phyloP scores from a whole-genome alignment of 2,113 vertebrate genomes.

The Marmota monax region DNA sequence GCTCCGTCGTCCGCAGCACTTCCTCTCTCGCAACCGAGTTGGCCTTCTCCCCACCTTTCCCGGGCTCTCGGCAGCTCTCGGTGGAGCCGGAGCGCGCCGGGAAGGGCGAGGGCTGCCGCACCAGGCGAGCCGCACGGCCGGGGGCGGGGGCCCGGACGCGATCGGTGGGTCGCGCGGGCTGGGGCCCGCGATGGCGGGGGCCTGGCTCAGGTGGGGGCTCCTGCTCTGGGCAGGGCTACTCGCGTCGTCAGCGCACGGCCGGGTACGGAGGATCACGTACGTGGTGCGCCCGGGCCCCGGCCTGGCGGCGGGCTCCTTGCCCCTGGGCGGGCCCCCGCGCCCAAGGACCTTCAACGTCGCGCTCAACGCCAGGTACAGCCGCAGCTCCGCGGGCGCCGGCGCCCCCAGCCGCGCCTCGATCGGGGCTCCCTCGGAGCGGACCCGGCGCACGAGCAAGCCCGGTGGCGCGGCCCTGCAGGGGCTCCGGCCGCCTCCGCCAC shows the following conservation, averaged over 20 bases:
- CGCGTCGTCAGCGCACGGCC: slow-evolving; percentile 87
- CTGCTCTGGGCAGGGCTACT: slow-evolving; percentile 86
- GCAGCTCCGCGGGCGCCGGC: slow-evolving; percentile 84
- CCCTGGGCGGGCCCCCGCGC: slow-evolving; percentile 76
- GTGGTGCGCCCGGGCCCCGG: slow-evolving; percentile 91
- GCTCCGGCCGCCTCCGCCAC: slow-evolving; percentile 75
- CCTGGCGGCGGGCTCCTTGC: slow-evolving; percentile 71
- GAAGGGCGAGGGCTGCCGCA: slow-evolving; percentile 37
- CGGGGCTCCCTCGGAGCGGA: slow-evolving; percentile 89
- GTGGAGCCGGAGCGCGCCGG: slow-evolving; percentile 53
- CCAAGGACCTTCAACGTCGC: slow-evolving; percentile 90
- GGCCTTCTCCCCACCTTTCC: slow-evolving; percentile 70
- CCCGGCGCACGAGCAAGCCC: slow-evolving; percentile 91
- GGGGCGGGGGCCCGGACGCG: slow-evolving; percentile 1
- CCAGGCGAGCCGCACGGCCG: neutral
- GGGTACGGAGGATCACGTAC: slow-evolving; percentile 91
- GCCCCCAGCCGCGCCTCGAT: slow-evolving; percentile 71
- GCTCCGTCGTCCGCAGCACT: slow-evolving; percentile 69
- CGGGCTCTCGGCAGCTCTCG: slow-evolving; percentile 67
- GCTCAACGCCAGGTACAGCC: slow-evolving; percentile 87
- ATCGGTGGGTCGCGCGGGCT: neutral
- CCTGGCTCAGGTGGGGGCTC: slow-evolving; percentile 89
- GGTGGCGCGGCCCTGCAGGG: slow-evolving; percentile 79
- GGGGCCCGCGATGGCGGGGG: slow-evolving; percentile 87
- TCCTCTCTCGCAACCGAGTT: slow-evolving; percentile 75